Percentiles rank a stretch among this genome's conserved stretches.
Conservation (phyloP, 2,113 vertebrate species). For the Tapirus terrestris region DNA sequence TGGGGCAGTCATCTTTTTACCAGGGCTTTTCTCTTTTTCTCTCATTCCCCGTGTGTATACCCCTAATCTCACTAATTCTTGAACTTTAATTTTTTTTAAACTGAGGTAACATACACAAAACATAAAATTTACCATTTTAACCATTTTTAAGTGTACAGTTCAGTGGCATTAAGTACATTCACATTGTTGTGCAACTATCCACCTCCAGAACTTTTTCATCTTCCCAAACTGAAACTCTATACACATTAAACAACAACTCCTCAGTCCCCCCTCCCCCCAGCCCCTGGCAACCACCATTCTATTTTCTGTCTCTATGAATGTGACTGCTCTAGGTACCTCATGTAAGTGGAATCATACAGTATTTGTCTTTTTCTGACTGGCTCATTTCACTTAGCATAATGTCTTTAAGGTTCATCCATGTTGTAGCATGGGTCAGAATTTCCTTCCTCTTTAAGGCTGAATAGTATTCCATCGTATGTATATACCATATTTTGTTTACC, state of each 20-base stretch:
- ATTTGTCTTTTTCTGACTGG: not conserved
- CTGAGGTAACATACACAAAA: not conserved
- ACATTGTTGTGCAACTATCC: not conserved
- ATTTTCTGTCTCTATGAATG: not conserved
- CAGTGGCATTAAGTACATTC: not conserved
- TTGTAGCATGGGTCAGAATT: not conserved
- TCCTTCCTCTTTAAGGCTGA: constrained; percentile 31
- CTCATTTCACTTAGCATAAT: constrained; percentile 36
- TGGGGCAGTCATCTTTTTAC: not conserved
- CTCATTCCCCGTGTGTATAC: not conserved
- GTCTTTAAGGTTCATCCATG: not conserved
- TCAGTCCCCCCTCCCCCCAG: not conserved
- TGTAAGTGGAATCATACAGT: not conserved
- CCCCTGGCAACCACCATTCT: not conserved
- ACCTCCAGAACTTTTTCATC: not conserved
- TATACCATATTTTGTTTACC: not conserved
- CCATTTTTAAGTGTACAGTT: not conserved
- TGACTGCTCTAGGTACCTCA: not conserved
- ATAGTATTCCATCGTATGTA: not conserved
- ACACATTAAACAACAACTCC: not conserved
- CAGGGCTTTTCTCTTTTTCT: not conserved
- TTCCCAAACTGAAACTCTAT: not conserved
- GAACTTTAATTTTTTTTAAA: not conserved
- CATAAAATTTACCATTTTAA: not conserved
- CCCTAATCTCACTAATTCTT: not conserved